Base-by-base conservation (phyloP, 2,888 invertebrate species). In the Nyleta sp. region DNA sequence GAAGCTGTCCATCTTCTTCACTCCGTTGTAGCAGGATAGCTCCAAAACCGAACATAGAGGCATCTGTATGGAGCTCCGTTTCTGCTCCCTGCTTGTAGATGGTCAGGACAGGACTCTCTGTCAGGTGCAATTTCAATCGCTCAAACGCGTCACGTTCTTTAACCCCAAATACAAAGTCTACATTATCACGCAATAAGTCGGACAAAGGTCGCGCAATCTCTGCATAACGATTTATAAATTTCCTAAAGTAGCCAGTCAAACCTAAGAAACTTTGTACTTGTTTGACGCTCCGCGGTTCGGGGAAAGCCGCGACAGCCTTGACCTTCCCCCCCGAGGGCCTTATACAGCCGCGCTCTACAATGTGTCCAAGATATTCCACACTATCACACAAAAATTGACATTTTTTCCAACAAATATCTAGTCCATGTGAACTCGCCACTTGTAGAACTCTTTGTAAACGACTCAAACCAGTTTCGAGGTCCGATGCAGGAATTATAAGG, bases 51-150 rank as follows among this genome's bases (percentile, higher is more conserved):
- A 6, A 44, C 11, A 18, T 44, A 6, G 20, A 20, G 1, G 44
- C 44, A 44, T 44, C 44, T 11, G 44, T 44, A 13, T 44, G 44
- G 17, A 44, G 44, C 11, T 44, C 44, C 11, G 44, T 44, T 3
- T 44, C 44, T 7, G 44, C 44, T 20, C 20, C 44, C 2, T 4
- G 44, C 4, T 10, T 3, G 20, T 20, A 44, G 20, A 44, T 3
- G 10, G 8, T 11, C 18, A 44, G 20, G 5, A 44, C 33, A 2
- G 33, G 33, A 11, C 10, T 11, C 10, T 11, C 8, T 3, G 10
- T 11, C 11, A 33, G 8, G 5, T 33, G 2, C 2, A 11, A 2
- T 11, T 33, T 33, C 33, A 33, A 11, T 3, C 11, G n/a, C 2
- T 40, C 8, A 3, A 40, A 13, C 15, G 40, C 40, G 2, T 5